phyloP scores from a whole-genome alignment of 2,888 invertebrate genomes.

The Ophion costatus region DNA sequence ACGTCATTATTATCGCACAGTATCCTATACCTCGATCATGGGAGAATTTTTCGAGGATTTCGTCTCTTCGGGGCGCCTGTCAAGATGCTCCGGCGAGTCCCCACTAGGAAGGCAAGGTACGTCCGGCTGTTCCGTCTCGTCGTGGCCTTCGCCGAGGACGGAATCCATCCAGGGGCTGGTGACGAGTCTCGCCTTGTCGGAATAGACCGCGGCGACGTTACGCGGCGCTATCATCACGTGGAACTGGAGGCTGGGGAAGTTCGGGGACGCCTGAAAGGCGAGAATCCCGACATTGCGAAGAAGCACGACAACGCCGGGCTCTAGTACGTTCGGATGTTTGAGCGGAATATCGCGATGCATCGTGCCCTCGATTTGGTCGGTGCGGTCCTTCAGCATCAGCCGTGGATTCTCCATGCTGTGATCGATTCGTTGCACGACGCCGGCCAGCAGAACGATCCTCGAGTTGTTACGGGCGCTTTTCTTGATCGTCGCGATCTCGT shows the following conservation, averaged over 20 bases:
- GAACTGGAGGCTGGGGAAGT: slow-evolving; percentile 69
- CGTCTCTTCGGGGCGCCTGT: neutral
- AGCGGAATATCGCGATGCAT: slow-evolving; percentile 83
- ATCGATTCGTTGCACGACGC: slow-evolving; percentile 79
- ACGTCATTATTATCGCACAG: too few species aligned
- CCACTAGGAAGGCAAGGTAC: neutral
- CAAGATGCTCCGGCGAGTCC: neutral
- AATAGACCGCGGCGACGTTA: slow-evolving; percentile 79
- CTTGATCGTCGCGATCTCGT: slow-evolving; percentile 78
- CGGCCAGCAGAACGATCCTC: slow-evolving; percentile 80
- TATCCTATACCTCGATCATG: neutral
- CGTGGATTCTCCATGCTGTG: slow-evolving; percentile 80
- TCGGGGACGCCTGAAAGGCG: slow-evolving; percentile 68
- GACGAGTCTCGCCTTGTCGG: slow-evolving; percentile 74
- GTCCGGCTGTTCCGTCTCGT: neutral
- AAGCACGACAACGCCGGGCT: slow-evolving; percentile 77
- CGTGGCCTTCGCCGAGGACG: neutral
- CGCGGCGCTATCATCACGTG: slow-evolving; percentile 77
- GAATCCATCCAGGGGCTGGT: slow-evolving; percentile 61
- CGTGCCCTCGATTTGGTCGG: slow-evolving; percentile 83
- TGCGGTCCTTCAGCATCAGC: slow-evolving; percentile 80
- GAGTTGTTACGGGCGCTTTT: slow-evolving; percentile 71
- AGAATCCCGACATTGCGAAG: slow-evolving; percentile 78
- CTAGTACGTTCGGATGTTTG: slow-evolving; percentile 78
- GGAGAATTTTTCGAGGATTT: neutral